Percentiles rank a stretch among this genome's conserved stretches.
phyloP scores from a whole-genome alignment of 1,140 invertebrate genomes.

The Ceratina australensis region DNA sequence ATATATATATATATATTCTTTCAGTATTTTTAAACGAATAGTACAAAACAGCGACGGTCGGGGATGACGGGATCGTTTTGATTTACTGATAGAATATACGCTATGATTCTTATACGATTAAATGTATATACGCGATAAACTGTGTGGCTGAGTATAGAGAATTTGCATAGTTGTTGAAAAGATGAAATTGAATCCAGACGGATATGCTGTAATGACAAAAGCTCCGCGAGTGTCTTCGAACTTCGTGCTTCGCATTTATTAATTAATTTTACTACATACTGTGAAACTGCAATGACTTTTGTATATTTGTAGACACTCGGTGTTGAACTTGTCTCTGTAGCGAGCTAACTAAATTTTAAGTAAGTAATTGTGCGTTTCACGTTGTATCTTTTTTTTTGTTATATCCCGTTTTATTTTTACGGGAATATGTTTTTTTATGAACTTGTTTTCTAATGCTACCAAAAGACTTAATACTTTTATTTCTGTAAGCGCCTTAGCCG shows the following conservation, averaged over 20 bases:
- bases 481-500: constrained; percentile 36
- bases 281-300: constrained; percentile 29
- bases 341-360: constrained; percentile 47
- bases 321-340: constrained; percentile 41
- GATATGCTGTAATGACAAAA: constrained; percentile 38
- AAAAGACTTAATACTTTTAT: constrained; percentile 30
- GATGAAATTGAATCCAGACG: constrained; percentile 11
- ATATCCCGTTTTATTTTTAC: constrained; percentile 33
- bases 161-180: constrained; percentile 62
- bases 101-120: constrained; percentile 43
- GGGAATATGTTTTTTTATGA: constrained; percentile 2
- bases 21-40: constrained; percentile 64
- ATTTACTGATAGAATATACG: constrained; percentile 64
- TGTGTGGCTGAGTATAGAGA: constrained; percentile 26
- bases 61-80: constrained; percentile 49
- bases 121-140: constrained; percentile 46
- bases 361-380: constrained; percentile 33
- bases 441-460: constrained; percentile 6
- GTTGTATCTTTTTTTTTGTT: constrained; percentile 44
- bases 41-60: constrained; percentile 56
- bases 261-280: constrained; percentile 41
- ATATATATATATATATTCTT: constrained; percentile 51
- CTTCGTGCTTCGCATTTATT: constrained; percentile 32
- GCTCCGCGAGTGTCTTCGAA: constrained; percentile 48
- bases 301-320: constrained; percentile 50